These are phyloP conservation scores for Samia ricini DNA, from an alignment of 1,140 invertebrate species.

Conservation along the genomic window DNA sequence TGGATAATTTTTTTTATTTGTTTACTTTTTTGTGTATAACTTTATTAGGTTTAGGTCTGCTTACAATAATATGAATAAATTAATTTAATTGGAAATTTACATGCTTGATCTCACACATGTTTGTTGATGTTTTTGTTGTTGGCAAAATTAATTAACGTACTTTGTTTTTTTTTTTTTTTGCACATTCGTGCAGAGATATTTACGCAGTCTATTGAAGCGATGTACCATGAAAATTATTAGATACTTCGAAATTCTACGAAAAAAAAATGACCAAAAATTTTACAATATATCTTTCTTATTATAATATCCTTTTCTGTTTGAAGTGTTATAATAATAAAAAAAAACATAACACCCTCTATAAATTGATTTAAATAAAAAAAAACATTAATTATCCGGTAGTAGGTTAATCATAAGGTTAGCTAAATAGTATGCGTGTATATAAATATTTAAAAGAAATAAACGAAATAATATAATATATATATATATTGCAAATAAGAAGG, in stretches of 20 bases:
- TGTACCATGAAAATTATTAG: slow-evolving; percentile 45
- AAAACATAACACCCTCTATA: slow-evolving; percentile 34
- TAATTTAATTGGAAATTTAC: slow-evolving; percentile 22
- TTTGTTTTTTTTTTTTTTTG: slow-evolving; percentile 27
- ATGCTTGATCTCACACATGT: slow-evolving; percentile 41
- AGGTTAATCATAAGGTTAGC: slow-evolving; percentile 27
- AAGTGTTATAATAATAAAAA: slow-evolving; percentile 53
- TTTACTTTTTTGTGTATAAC: background rate
- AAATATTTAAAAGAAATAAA: slow-evolving; percentile 27
- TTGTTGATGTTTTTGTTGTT: slow-evolving; percentile 35
- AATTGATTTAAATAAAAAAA: slow-evolving; percentile 24
- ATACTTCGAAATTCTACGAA: slow-evolving; percentile 28
- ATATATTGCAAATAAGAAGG: slow-evolving; percentile 15
- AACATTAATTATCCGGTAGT: slow-evolving; percentile 54
- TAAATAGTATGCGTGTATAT: background rate
- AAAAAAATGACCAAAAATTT: slow-evolving; percentile 44
- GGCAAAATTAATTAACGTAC: slow-evolving; percentile 19
- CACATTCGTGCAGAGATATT: too few species aligned
- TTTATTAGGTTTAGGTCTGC: background rate
- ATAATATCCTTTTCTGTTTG: slow-evolving; percentile 50
- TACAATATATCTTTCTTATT: slow-evolving; percentile 17
- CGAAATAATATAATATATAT: slow-evolving; percentile 59
- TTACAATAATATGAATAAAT: background rate
- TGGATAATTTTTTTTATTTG: background rate
- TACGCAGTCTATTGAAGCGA: slow-evolving; percentile 47